These are phyloP conservation scores for Herminia tarsipennalis DNA, from an alignment of 2,888 invertebrate genomes.

Conservation along the genomic window DNA sequence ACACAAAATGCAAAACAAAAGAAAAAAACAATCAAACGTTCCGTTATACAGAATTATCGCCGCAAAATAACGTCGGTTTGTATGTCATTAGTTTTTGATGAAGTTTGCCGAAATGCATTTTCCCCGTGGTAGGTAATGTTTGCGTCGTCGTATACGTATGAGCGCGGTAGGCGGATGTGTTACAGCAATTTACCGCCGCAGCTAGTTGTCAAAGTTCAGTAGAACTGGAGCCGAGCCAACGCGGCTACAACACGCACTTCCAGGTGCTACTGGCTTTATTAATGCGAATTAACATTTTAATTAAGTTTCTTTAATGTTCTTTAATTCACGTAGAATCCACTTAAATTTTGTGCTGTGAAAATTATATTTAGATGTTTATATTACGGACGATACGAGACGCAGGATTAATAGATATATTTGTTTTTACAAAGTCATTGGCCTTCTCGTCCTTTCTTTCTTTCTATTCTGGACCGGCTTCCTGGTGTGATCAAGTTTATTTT, in stretches of 20 bases:
- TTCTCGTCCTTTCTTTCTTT: constrained; percentile 58
- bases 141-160: constrained; percentile 20
- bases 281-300: too few relatives aligned
- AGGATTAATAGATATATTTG: constrained; percentile 49
- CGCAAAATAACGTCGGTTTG: background rate
- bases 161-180: constrained; percentile 54
- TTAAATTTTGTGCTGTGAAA: too few relatives aligned
- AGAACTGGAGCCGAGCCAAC: constrained; percentile 78
- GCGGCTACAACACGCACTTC: constrained; percentile 72
- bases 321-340: constrained; percentile 14
- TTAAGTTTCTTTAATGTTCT: too few relatives aligned
- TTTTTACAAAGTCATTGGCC: constrained; percentile 67
- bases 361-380: too few relatives aligned
- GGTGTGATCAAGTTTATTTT: constrained; percentile 74
- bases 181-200: constrained; percentile 64
- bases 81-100: constrained; percentile 20
- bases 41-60: background rate
- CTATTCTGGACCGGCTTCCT: constrained; percentile 68
- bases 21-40: constrained; percentile 22
- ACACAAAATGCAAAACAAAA: constrained; percentile 37
- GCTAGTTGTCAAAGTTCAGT: constrained; percentile 82
- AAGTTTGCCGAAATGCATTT: constrained; percentile 30
- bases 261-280: constrained; percentile 68
- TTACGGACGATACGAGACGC: constrained; percentile 10
- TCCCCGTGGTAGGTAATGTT: constrained; percentile 24